Evolutionary conservation across 2,113 vertebrate species (phyloP).

Genomic region (Lepus timidus): DNA sequence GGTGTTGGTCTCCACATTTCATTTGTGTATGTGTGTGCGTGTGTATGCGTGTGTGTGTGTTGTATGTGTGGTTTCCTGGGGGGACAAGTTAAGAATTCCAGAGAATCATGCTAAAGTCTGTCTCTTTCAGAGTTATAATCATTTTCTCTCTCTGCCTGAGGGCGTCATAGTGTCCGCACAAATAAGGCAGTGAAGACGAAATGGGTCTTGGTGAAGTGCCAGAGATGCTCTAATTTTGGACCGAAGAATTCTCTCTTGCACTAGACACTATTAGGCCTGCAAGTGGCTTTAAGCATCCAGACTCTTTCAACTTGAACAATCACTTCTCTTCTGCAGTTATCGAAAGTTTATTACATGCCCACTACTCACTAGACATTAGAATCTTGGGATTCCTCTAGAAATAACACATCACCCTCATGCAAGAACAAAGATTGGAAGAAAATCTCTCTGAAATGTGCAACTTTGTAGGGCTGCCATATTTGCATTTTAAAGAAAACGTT

Average conservation of each 20-base stretch:
- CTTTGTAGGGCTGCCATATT: conserved; percentile 62
- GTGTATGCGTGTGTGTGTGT: too few relatives aligned
- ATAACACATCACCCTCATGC: background rate
- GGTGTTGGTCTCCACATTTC: background rate
- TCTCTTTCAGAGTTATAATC: background rate
- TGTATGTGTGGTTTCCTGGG: background rate
- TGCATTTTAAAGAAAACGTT: conserved; percentile 77
- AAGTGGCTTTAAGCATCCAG: background rate
- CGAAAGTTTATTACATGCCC: background rate
- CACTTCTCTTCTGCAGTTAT: background rate
- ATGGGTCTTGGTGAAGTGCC: background rate
- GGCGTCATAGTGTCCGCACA: background rate
- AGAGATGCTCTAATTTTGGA: background rate
- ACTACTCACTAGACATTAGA: background rate
- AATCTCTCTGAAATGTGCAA: conserved; percentile 47
- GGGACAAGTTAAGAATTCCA: background rate
- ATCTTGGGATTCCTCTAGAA: conserved; percentile 14
- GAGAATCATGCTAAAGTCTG: background rate
- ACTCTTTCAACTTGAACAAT: background rate
- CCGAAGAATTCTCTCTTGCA: too few relatives aligned
- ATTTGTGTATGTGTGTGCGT: too few relatives aligned
- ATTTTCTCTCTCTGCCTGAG: background rate
- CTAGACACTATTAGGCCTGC: background rate
- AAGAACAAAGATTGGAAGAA: conserved; percentile 61
- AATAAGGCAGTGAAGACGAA: background rate